Evolutionary conservation across 1,140 invertebrate genomes (phyloP).

Genomic region (Pachypeltis micranthus): DNA sequence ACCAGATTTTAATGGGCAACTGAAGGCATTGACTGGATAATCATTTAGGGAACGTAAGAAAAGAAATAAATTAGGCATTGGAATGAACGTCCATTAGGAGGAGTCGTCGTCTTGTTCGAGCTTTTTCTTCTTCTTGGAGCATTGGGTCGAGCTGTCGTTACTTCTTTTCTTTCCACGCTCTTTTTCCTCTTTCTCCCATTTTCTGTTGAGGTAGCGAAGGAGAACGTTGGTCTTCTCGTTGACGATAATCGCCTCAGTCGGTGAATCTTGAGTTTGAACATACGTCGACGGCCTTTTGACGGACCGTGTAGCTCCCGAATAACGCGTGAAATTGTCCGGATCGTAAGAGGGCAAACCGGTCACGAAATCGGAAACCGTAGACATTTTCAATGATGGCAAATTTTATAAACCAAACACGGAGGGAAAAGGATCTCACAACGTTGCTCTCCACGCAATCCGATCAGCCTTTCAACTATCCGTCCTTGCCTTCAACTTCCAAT

Average conservation of each 20-base stretch:
- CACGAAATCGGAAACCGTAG: conserved; percentile 15
- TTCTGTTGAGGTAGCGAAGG: conserved; percentile 81
- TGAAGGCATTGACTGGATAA: too few species aligned
- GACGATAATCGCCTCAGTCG: conserved; percentile 85
- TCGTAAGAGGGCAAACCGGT: conserved; percentile 18
- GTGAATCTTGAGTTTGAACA: conserved; percentile 76
- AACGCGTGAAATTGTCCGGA: conserved; percentile 15
- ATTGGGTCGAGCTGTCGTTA: not conserved
- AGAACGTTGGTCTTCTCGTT: conserved; percentile 90
- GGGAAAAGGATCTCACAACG: too few species aligned
- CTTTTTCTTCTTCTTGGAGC: not conserved
- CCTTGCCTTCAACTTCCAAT: too few species aligned
- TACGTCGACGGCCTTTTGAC: conserved; percentile 74
- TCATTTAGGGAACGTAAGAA: too few species aligned
- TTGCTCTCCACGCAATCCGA: too few species aligned
- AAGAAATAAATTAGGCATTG: too few species aligned
- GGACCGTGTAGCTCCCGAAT: conserved; percentile 5
- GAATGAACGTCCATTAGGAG: too few species aligned
- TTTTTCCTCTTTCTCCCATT: conserved; percentile 53
- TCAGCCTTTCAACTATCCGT: too few species aligned
- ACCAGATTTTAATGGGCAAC: too few species aligned
- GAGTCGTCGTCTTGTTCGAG: conserved; percentile 1
- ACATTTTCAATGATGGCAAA: conserved; percentile 14
- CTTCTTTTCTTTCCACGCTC: not conserved
- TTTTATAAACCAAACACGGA: not conserved